Percentiles rank a stretch among this genome's conserved stretches.
Evolutionary conservation across 2,888 invertebrate species (phyloP).

Genomic region (Silvanus unidentatus): DNA sequence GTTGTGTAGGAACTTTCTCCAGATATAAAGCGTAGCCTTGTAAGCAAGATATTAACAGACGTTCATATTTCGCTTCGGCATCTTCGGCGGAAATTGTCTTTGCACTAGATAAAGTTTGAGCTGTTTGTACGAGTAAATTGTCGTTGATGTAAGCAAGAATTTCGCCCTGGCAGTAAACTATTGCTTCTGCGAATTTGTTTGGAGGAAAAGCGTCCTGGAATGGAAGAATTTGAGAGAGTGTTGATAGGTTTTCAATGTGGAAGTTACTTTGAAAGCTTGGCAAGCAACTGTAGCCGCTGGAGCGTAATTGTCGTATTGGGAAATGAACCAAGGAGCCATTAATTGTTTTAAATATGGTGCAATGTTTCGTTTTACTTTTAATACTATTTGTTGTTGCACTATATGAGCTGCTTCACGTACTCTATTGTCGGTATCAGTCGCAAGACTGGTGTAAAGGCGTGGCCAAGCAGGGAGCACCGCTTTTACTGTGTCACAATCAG

Average conservation of each 20-base stretch:
- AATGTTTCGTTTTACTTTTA: slow-evolving; percentile 64
- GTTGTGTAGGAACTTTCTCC: slow-evolving; percentile 49
- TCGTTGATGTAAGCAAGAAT: slow-evolving; percentile 68
- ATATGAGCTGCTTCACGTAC: slow-evolving; percentile 74
- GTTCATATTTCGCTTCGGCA: slow-evolving; percentile 62
- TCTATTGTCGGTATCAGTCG: slow-evolving; percentile 73
- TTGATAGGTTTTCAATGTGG: no score
- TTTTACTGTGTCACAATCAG: slow-evolving; percentile 62
- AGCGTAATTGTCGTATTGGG: slow-evolving; percentile 79
- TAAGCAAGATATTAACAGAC: slow-evolving; percentile 60
- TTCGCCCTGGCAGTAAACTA: slow-evolving; percentile 77
- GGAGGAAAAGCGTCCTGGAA: slow-evolving; percentile 69
- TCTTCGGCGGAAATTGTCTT: slow-evolving; percentile 58
- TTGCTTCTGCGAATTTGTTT: slow-evolving; percentile 70
- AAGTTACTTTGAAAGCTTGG: slow-evolving; percentile 56
- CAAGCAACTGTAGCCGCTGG: slow-evolving; percentile 73
- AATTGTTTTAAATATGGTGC: slow-evolving; percentile 75
- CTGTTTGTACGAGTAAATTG: slow-evolving; percentile 58
- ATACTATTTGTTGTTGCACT: slow-evolving; percentile 65
- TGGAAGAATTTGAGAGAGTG: background rate
- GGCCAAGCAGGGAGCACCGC: slow-evolving; percentile 77
- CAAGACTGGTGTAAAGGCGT: slow-evolving; percentile 67
- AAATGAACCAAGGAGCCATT: slow-evolving; percentile 78
- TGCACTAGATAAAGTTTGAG: slow-evolving; percentile 50
- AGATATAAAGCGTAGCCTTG: slow-evolving; percentile 61